phyloP scores from a whole-genome alignment of 2,888 invertebrate species.

The Pseudanteris insignis region DNA sequence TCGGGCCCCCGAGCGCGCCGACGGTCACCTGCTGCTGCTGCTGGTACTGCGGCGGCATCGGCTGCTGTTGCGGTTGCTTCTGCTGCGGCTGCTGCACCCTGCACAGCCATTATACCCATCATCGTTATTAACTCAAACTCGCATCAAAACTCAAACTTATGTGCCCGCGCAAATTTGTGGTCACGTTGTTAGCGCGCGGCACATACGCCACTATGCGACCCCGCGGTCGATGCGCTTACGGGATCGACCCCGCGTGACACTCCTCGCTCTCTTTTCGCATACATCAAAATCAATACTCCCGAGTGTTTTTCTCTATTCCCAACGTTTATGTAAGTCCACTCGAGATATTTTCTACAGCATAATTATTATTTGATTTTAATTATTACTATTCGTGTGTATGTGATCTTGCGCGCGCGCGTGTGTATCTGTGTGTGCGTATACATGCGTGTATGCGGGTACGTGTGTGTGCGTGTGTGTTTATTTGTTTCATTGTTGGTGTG shows the following conservation, averaged over 20 bases:
- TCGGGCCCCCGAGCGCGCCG: conserved; percentile 68
- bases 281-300: background rate
- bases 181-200: conserved; percentile 12
- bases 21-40: conserved; percentile 57
- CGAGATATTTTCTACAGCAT: too few relatives aligned
- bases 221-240: too few relatives aligned
- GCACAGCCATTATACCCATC: conserved; percentile 53
- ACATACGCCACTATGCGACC: background rate
- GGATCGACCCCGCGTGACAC: too few relatives aligned
- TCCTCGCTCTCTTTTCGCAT: too few relatives aligned
- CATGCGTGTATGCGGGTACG: too few relatives aligned
- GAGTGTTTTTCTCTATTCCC: conserved; percentile 1
- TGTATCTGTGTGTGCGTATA: too few relatives aligned
- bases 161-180: conserved; percentile 22
- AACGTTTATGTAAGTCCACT: conserved; percentile 9
- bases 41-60: conserved; percentile 29
- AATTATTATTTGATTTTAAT: too few relatives aligned
- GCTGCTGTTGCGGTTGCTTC: conserved; percentile 69
- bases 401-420: too few relatives aligned
- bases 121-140: conserved; percentile 32
- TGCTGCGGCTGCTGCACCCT: conserved; percentile 69
- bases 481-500: too few relatives aligned
- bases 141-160: conserved; percentile 14
- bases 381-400: too few relatives aligned
- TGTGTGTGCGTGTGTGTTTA: too few relatives aligned